Conservation (phyloP, 2,113 vertebrate genomes). For the Amblyopsis rosae region DNA sequence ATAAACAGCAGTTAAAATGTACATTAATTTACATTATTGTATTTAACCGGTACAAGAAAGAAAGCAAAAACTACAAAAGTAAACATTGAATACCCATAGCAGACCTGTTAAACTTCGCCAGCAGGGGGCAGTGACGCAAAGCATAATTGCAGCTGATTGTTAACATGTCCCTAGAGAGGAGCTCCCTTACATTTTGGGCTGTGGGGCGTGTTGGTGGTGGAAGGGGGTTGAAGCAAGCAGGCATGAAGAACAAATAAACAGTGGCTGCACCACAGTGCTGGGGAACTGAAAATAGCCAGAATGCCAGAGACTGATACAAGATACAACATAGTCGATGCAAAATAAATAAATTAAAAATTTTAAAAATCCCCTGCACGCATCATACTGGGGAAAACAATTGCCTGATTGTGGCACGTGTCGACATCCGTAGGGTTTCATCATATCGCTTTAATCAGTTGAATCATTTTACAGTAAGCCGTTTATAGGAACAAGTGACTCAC, state of each 20-base stretch:
- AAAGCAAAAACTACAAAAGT: too few relatives aligned
- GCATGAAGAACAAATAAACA: conserved; percentile 63
- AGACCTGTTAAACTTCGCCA: conserved; percentile 8
- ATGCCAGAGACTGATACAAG: background rate
- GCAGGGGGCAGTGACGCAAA: conserved; percentile 42
- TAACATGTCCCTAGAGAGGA: conserved; percentile 36
- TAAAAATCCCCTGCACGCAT: background rate
- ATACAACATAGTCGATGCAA: conserved; percentile 1
- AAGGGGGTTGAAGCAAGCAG: conserved; percentile 19
- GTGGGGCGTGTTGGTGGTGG: conserved; percentile 11
- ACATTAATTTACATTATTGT: too few relatives aligned
- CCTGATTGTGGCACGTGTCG: conserved; percentile 1
- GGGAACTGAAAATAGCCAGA: background rate
- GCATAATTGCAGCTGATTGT: conserved; percentile 12
- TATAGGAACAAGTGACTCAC: background rate
- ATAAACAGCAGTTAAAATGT: too few relatives aligned
- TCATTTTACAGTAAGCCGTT: too few relatives aligned
- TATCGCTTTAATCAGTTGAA: background rate
- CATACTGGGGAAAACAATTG: background rate
- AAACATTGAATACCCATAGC: background rate
- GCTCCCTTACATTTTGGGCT: conserved; percentile 18
- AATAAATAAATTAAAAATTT: too few relatives aligned
- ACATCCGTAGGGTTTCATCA: conserved; percentile 17
- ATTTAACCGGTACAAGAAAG: too few relatives aligned
- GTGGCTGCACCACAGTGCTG: conserved; percentile 49